phyloP scores from a whole-genome alignment of 2,888 invertebrate genomes.

The Dicyrtomina minuta region DNA sequence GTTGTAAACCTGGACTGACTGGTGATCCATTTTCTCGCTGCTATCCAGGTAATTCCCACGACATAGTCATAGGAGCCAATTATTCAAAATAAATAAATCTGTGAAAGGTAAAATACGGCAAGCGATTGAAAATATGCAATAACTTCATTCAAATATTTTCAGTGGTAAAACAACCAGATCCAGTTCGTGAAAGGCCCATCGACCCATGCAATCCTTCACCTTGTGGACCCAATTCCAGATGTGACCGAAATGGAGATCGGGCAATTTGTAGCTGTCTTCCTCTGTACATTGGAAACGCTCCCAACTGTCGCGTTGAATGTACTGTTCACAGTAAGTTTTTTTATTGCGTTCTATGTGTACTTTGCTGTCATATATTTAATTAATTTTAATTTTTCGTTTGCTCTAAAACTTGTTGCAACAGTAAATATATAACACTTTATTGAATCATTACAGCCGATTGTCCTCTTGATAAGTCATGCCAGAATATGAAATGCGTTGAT shows the following conservation, averaged over 20 bases:
- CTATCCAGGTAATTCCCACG: constrained; percentile 12
- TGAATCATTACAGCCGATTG: constrained; percentile 46
- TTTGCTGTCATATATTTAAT: too few relatives aligned
- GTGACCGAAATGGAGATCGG: constrained; percentile 65
- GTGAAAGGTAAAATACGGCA: neutral
- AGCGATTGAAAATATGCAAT: neutral
- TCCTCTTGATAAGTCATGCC: constrained; percentile 47
- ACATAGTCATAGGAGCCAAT: neutral
- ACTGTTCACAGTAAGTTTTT: constrained; percentile 62
- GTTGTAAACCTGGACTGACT: constrained; percentile 48
- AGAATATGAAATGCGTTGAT: constrained; percentile 45
- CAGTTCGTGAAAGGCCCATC: constrained; percentile 59
- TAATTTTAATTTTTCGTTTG: too few relatives aligned
- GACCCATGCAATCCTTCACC: constrained; percentile 78
- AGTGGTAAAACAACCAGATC: constrained; percentile 44
- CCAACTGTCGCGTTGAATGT: constrained; percentile 66
- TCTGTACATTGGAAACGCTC: constrained; percentile 57
- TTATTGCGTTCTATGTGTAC: too few relatives aligned
- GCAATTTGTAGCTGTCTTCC: constrained; percentile 74
- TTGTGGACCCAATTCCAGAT: constrained; percentile 76
- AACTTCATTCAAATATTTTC: neutral
- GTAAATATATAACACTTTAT: too few relatives aligned
- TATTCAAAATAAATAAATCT: neutral
- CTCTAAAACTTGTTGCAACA: too few relatives aligned
- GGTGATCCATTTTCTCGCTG: constrained; percentile 53